phyloP scores from a whole-genome alignment of 2,888 invertebrate species.

The Gibbula magus region DNA sequence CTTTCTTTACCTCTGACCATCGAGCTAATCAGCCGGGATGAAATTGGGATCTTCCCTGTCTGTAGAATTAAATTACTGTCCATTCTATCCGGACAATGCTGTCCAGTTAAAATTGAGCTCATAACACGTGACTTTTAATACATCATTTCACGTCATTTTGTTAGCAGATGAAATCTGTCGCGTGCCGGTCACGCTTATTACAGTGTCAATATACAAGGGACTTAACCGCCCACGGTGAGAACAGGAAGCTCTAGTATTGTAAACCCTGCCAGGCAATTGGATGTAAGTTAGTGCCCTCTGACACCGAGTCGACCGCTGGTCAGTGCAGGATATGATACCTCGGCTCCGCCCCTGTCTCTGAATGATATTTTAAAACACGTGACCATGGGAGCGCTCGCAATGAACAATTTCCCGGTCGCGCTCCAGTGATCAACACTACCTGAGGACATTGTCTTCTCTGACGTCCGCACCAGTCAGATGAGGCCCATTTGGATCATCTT shows the following conservation, averaged over 20 bases:
- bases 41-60: neutral
- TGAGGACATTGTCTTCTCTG: conserved; percentile 12
- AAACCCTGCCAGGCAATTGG: neutral
- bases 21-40: neutral
- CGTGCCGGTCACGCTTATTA: neutral
- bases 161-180: neutral
- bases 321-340: conserved; percentile 8
- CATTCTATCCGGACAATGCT: neutral
- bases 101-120: neutral
- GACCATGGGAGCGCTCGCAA: neutral
- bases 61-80: neutral
- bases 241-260: neutral
- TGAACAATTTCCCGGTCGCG: neutral
- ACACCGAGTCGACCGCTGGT: neutral
- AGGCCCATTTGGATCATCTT: neutral
- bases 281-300: conserved; percentile 1
- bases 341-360: conserved; percentile 9
- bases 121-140: conserved; percentile 1
- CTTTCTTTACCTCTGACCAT: neutral
- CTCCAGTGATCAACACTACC: conserved; percentile 2
- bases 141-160: conserved; percentile 17
- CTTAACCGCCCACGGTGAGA: neutral
- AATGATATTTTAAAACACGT: neutral
- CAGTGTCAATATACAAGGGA: neutral
- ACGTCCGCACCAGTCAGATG: neutral